These are phyloP conservation scores for Burhinus bistriatus DNA, from an alignment of 2,113 vertebrate species.

Conservation along the genomic window DNA sequence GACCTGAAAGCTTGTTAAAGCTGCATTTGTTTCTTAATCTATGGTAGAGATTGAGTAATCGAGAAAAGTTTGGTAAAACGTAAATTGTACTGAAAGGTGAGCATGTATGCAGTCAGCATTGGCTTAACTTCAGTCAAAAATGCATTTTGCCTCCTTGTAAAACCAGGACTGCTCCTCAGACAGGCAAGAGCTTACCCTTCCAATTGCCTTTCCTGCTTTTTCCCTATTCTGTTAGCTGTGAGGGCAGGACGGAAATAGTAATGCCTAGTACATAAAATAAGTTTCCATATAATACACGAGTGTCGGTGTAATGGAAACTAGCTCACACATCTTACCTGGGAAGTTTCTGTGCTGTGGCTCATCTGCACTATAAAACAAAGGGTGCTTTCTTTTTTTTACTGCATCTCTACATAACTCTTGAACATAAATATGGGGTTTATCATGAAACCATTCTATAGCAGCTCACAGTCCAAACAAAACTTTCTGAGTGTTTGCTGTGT, in stretches of 20 bases:
- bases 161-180: not conserved
- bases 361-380: not conserved
- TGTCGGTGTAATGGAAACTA: not conserved
- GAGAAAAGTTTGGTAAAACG: not conserved
- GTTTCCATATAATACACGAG: not conserved
- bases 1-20: constrained; percentile 18
- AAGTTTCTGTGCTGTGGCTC: not conserved
- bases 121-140: not conserved
- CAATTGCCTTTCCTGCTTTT: not conserved
- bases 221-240: not conserved
- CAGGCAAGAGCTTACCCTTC: not conserved
- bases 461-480: not conserved
- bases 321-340: not conserved
- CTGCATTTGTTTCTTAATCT: not conserved
- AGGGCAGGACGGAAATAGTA: not conserved
- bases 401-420: not conserved
- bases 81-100: not conserved
- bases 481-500: accelerated
- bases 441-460: not conserved
- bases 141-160: not conserved
- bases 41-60: not conserved
- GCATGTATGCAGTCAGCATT: not conserved
- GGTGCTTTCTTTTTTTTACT: not conserved
- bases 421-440: not conserved
- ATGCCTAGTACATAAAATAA: not conserved